Evolutionary conservation across 2,113 vertebrate genomes (phyloP).

Genomic region (Stercorarius parasiticus): DNA sequence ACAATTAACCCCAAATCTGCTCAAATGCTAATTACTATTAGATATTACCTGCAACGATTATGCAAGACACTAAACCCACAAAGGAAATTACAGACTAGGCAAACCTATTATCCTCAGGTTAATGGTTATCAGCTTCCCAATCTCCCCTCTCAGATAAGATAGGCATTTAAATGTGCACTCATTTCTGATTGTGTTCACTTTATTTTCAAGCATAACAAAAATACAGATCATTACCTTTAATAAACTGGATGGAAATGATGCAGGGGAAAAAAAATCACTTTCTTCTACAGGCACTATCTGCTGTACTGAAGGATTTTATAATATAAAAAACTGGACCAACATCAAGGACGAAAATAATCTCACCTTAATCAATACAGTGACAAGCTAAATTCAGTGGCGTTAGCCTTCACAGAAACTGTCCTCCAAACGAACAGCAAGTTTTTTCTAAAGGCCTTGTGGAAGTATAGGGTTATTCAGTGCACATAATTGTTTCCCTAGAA

Average conservation of each 20-base stretch:
- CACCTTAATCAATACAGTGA: neutral
- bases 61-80: neutral
- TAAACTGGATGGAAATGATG: neutral
- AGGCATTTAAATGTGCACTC: neutral
- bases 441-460: neutral
- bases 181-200: neutral
- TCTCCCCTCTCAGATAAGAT: neutral
- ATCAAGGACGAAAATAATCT: conserved; percentile 8
- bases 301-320: neutral
- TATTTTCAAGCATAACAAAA: neutral
- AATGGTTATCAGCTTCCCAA: neutral
- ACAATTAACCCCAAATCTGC: neutral
- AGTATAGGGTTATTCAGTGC: neutral
- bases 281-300: neutral
- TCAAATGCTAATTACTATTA: neutral
- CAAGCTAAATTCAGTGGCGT: neutral
- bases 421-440: neutral
- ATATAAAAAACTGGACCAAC: neutral
- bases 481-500: conserved; percentile 29
- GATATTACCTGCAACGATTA: neutral
- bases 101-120: neutral
- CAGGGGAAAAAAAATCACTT: neutral
- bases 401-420: neutral
- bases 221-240: neutral
- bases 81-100: neutral